These are phyloP conservation scores for Tetranychus truncatus DNA, from an alignment of 2,888 invertebrate species.

Conservation along the genomic window DNA sequence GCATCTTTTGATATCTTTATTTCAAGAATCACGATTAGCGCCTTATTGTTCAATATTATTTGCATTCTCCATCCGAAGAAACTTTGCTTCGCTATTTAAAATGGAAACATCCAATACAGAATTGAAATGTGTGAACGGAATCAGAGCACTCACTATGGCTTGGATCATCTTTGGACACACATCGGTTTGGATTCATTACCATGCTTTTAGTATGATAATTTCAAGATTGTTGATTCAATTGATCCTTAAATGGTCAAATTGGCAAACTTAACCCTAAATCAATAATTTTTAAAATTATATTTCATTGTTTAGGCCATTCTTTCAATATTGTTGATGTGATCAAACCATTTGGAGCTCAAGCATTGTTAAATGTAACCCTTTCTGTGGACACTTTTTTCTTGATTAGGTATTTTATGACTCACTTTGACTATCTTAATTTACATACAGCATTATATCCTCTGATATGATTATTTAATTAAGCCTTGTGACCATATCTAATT, in stretches of 20 bases:
- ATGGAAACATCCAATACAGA: conserved; percentile 15
- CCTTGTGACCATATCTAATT: background rate
- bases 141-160: conserved; percentile 21
- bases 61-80: conserved; percentile 19
- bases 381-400: conserved; percentile 32
- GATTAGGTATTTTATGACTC: conserved; percentile 28
- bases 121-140: conserved; percentile 22
- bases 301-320: conserved; percentile 14
- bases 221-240: conserved; percentile 8
- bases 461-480: background rate
- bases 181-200: conserved; percentile 16
- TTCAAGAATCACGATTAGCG: background rate
- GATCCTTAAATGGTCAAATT: conserved; percentile 7
- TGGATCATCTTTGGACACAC: conserved; percentile 24
- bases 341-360: conserved; percentile 28
- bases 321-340: conserved; percentile 13
- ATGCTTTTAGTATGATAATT: conserved; percentile 14
- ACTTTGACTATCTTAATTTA: no score
- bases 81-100: conserved; percentile 17
- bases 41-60: background rate
- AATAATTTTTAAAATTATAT: no score
- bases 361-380: conserved; percentile 30
- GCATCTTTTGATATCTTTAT: background rate
- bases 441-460: background rate
- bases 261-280: background rate